phyloP scores from a whole-genome alignment of 2,888 invertebrate species.

The Zhengitettix transpicula region DNA sequence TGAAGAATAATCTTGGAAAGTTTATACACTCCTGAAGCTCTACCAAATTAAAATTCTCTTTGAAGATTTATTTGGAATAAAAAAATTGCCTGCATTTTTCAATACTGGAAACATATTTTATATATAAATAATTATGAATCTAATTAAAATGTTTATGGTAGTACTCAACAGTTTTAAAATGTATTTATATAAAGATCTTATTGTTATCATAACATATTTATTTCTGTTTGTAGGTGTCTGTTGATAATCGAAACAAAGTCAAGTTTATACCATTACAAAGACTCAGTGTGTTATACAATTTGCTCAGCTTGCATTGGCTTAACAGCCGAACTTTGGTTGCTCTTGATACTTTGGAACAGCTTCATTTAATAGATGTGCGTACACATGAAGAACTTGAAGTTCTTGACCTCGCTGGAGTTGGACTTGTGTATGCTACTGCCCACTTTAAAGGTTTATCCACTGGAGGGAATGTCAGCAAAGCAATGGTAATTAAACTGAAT shows the following conservation, averaged over 20 bases:
- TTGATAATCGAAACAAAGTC: slow-evolving; percentile 34
- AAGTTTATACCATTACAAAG: slow-evolving; percentile 49
- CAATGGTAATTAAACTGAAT: slow-evolving; percentile 38
- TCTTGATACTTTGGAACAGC: slow-evolving; percentile 68
- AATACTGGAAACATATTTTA: too few relatives aligned
- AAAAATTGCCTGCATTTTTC: too few relatives aligned
- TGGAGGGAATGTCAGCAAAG: slow-evolving; percentile 79
- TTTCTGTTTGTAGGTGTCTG: slow-evolving; percentile 28
- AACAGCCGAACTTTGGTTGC: slow-evolving; percentile 69
- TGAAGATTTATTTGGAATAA: too few relatives aligned
- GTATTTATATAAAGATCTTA: too few relatives aligned
- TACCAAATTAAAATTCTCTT: too few relatives aligned
- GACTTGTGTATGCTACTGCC: slow-evolving; percentile 72
- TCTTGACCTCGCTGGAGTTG: slow-evolving; percentile 61
- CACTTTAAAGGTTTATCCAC: slow-evolving; percentile 85
- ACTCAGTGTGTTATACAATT: slow-evolving; percentile 51
- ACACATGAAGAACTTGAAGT: slow-evolving; percentile 72
- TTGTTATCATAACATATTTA: background rate
- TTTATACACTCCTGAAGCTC: too few relatives aligned
- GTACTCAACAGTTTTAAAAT: too few relatives aligned
- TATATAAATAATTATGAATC: too few relatives aligned
- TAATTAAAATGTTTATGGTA: too few relatives aligned
- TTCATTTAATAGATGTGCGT: slow-evolving; percentile 79
- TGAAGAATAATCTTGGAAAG: too few relatives aligned
- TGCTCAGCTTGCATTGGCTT: slow-evolving; percentile 63